Evolutionary conservation across 2,113 vertebrate genomes (phyloP).

Genomic region (Myanophis thanlyinensis): DNA sequence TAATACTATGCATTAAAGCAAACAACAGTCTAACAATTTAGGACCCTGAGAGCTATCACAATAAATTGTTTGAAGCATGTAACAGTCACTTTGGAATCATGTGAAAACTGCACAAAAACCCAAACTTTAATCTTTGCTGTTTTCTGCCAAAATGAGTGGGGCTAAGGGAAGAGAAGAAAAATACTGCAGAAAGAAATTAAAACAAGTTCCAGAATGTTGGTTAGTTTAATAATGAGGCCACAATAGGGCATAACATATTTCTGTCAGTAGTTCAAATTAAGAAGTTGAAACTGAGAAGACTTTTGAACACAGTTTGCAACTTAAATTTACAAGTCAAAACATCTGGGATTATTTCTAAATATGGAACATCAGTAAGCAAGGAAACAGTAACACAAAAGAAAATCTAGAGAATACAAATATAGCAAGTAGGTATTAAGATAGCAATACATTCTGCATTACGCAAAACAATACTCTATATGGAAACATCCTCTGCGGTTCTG

Average conservation of each 20-base stretch:
- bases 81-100: conserved; percentile 1
- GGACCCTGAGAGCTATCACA: conserved; percentile 22
- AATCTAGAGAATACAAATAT: neutral
- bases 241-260: conserved; percentile 20
- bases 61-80: neutral
- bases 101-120: conserved; percentile 28
- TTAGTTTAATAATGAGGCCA: conserved; percentile 53
- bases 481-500: neutral
- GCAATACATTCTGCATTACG: neutral
- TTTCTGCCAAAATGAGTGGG: neutral
- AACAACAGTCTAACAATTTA: conserved; percentile 21
- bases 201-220: conserved; percentile 36
- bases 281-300: conserved; percentile 19
- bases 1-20: conserved; percentile 18
- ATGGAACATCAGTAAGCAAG: neutral
- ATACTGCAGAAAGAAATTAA: conserved; percentile 23
- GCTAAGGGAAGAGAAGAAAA: conserved; percentile 22
- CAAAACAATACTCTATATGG: neutral
- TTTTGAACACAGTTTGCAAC: conserved; percentile 49
- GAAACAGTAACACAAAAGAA: neutral
- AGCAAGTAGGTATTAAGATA: neutral
- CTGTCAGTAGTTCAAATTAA: conserved; percentile 26
- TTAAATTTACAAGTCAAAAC: conserved; percentile 46
- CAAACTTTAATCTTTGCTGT: conserved; percentile 27
- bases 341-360: conserved; percentile 9